Evolutionary conservation across 2,113 vertebrate genomes (phyloP), one percentile per base, ranked within the genome.

Genomic region (Pseudopipra pipra): DNA sequence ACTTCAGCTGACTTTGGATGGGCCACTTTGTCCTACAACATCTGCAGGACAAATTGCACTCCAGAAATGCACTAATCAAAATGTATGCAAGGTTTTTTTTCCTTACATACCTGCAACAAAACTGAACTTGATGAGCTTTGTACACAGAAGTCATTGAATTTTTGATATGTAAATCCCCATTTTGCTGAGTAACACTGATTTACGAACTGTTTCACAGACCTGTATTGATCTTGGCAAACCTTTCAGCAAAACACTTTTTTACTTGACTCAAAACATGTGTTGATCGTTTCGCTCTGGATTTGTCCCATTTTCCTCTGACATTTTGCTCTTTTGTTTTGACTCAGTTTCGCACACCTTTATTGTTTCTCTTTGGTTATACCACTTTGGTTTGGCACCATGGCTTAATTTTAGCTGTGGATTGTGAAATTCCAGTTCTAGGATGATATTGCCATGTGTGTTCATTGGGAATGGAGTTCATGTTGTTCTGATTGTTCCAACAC

Each of bases 261-360:
- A 11, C 61, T 85, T 94, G 85, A 85, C 85, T 94, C 41, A 87
- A 83, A 96, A 83, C 95, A 94, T 0, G 12, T 96, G 85, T 93
- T 91, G 75, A 87, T 22, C 0, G 0, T 61, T 94, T 85, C 1
- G 0, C 39, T 85, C 54, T 91, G 82, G 66, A 79, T 94, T 68
- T 91, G 44, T n/a, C 58, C 17, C 17, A n/a, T 67, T 87, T 75
- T 71, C 23, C 23, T 39, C 80, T 76, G 63, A 52, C 46, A 52
- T 67, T 90, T 76, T 84, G 12, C 52, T 68, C 43, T 72, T 85
- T 89, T 18, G 5, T 61, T 89, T 90, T 80, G 18, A 43, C 39
- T 76, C 66, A 30, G 16, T 84, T 84, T 89, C 39, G 7, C 13
- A 21, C 59, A 94, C 63, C 72, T 92, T 88, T 80, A 30, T 66